Conservation (phyloP, 2,113 vertebrate genomes). For the Tiliqua scincoides region DNA sequence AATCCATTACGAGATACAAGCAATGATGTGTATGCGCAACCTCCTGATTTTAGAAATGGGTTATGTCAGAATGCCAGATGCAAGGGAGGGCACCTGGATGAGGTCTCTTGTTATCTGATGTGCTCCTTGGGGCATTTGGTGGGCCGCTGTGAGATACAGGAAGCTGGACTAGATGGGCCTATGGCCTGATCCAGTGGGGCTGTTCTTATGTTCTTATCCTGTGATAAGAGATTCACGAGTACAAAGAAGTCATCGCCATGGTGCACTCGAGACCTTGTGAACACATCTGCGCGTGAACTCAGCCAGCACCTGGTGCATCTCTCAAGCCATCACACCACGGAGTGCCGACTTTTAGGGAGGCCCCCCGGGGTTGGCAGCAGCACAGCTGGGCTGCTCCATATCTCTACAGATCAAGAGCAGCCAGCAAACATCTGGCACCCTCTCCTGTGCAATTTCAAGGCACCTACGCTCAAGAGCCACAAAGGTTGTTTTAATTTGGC, state of each 20-base stretch:
- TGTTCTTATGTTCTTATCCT: no score
- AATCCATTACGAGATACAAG: no score
- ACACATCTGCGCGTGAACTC: not conserved
- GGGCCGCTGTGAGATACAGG: no score
- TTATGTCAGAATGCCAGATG: no score
- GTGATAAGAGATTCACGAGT: not conserved
- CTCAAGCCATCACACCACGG: not conserved
- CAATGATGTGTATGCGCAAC: no score
- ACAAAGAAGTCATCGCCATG: not conserved
- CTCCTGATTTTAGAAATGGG: no score
- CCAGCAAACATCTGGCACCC: not conserved
- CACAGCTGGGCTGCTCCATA: not conserved
- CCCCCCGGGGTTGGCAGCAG: not conserved
- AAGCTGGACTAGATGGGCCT: no score
- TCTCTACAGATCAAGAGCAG: not conserved
- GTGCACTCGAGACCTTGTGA: no score
- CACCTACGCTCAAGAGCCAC: not conserved
- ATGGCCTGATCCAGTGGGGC: no score
- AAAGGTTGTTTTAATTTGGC: not conserved
- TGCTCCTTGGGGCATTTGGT: no score
- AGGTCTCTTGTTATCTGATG: no score
- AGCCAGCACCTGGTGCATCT: not conserved
- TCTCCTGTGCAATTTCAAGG: not conserved
- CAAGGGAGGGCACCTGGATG: no score
- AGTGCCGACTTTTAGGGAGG: not conserved